Conservation (phyloP, 2,888 invertebrate genomes). For the Antheraea yamamai region DNA sequence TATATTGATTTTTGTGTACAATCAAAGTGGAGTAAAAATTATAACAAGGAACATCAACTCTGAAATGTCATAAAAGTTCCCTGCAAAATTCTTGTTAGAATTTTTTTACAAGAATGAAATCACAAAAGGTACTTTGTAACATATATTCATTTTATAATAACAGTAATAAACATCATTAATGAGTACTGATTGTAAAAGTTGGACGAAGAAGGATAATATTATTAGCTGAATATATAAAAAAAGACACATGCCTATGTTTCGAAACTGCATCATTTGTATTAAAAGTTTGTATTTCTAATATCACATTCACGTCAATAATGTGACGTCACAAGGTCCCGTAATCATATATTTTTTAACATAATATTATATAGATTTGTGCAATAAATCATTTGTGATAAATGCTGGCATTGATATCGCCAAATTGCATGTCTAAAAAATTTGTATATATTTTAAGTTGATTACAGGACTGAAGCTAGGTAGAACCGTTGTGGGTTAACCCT, state of each 20-base stretch:
- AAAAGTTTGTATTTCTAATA: background rate
- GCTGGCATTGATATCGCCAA: background rate
- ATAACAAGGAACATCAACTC: too few relatives aligned
- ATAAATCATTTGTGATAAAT: constrained; percentile 18
- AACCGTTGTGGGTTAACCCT: background rate
- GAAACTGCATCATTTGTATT: background rate
- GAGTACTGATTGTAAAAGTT: too few relatives aligned
- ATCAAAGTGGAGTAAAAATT: too few relatives aligned
- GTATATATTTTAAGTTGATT: background rate
- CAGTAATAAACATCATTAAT: too few relatives aligned
- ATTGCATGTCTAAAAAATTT: background rate
- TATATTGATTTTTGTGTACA: too few relatives aligned
- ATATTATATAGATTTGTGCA: background rate
- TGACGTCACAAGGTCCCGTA: background rate
- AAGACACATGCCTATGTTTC: background rate
- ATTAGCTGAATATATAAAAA: too few relatives aligned
- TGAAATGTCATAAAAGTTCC: too few relatives aligned
- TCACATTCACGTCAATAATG: background rate
- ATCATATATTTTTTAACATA: background rate
- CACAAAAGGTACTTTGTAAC: too few relatives aligned
- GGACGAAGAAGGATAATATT: too few relatives aligned
- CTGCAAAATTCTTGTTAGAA: too few relatives aligned
- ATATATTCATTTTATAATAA: too few relatives aligned
- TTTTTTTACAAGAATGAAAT: too few relatives aligned
- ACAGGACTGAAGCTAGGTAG: background rate